These are phyloP conservation scores for Carduelis carduelis DNA, from an alignment of 2,797 vertebrate species.

Conservation along the genomic window DNA sequence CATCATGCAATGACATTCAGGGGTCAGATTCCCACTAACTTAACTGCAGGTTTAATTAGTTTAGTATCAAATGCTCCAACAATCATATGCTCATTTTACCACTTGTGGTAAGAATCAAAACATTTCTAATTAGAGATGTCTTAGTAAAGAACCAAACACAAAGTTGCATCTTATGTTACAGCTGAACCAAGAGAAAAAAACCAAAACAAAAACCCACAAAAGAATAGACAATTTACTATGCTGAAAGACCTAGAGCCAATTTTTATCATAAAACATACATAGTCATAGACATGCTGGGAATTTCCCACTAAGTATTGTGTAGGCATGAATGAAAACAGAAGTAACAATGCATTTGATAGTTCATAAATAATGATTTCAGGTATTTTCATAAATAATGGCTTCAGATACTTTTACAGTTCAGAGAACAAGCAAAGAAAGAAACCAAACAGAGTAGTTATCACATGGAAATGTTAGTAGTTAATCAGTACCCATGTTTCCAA, in stretches of 20 bases:
- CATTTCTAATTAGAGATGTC: background rate
- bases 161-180: background rate
- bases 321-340: conserved; percentile 10
- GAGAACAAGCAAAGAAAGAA: conserved; percentile 52
- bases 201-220: background rate
- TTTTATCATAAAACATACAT: background rate
- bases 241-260: background rate
- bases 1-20: background rate
- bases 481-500: conserved; percentile 54
- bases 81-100: background rate
- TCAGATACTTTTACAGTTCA: conserved; percentile 54
- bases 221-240: background rate
- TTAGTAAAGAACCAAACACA: background rate
- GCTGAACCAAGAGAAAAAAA: background rate
- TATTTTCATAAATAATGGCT: conserved; percentile 47
- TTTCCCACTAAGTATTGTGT: conserved; percentile 22
- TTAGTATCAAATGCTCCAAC: background rate
- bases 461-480: conserved; percentile 47
- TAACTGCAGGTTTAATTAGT: background rate
- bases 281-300: conserved; percentile 15
- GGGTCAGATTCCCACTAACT: background rate
- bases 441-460: conserved; percentile 25
- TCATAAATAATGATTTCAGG: conserved; percentile 47
- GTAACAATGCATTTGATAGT: conserved; percentile 9
- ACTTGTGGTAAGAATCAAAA: background rate